Conservation (phyloP, 2,113 vertebrate species). For the Gallinago media region DNA sequence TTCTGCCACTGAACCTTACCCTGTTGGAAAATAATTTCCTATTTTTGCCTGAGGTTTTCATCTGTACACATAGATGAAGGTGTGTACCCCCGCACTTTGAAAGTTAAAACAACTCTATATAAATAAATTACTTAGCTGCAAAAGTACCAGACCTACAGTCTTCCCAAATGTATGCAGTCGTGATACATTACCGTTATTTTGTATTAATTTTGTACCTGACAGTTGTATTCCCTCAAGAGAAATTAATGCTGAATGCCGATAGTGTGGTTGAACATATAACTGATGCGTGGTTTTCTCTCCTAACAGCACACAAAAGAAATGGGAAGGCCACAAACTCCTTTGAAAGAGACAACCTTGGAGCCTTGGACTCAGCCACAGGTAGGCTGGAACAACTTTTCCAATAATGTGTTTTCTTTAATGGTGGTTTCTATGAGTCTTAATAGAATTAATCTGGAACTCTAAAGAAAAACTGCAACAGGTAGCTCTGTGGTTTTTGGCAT, state of each 20-base stretch:
- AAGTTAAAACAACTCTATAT: neutral
- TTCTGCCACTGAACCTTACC: neutral
- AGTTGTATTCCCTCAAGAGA: neutral
- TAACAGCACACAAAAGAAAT: constrained; percentile 67
- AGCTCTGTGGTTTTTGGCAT: neutral
- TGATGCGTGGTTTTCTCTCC: neutral
- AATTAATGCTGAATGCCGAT: neutral
- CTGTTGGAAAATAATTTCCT: neutral
- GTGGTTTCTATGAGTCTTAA: neutral
- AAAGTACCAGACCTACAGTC: neutral
- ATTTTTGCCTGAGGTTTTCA: neutral
- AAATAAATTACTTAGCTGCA: neutral
- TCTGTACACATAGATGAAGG: neutral
- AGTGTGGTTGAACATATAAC: neutral
- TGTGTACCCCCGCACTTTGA: neutral
- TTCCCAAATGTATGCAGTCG: neutral
- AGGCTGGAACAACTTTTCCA: constrained; percentile 1
- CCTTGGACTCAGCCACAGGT: constrained; percentile 77
- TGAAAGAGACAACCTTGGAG: constrained; percentile 73
- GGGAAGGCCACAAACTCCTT: constrained; percentile 69
- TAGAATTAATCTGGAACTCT: neutral
- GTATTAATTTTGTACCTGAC: neutral
- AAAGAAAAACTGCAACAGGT: neutral
- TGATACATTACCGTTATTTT: neutral
- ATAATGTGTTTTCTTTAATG: neutral